Conservation (phyloP, 2,888 invertebrate species). For the Parelbella ahira region DNA sequence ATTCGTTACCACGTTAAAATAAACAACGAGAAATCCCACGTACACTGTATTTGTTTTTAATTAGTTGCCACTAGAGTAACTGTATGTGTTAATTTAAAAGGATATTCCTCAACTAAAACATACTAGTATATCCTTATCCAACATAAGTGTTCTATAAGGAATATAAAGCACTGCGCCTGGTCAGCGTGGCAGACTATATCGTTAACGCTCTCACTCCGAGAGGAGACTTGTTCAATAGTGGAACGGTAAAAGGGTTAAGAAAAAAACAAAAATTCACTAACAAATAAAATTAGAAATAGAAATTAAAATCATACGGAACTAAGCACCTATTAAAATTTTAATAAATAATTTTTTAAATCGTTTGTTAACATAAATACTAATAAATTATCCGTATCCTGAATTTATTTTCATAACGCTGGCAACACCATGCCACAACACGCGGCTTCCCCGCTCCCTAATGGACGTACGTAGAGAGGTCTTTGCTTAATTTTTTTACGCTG, state of each 20-base stretch:
- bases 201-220: too few species aligned
- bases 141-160: too few species aligned
- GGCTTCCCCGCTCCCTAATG: constrained; percentile 14
- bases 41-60: constrained; percentile 36
- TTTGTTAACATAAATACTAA: neutral
- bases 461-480: constrained; percentile 9
- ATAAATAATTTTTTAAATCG: too few species aligned
- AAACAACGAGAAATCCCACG: constrained; percentile 25
- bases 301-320: too few species aligned
- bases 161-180: too few species aligned
- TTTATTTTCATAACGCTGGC: neutral
- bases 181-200: too few species aligned
- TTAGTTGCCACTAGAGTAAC: constrained; percentile 30
- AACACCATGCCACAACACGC: constrained; percentile 1
- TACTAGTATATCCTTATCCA: too few species aligned
- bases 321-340: too few species aligned
- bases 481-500: constrained; percentile 14
- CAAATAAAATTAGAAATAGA: too few species aligned
- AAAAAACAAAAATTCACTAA: too few species aligned
- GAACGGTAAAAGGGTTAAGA: too few species aligned
- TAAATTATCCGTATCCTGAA: neutral
- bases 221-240: too few species aligned
- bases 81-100: neutral
- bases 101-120: neutral
- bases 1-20: constrained; percentile 19